Base-by-base conservation (phyloP, 2,888 invertebrate species). In the Pasiphila rectangulata region DNA sequence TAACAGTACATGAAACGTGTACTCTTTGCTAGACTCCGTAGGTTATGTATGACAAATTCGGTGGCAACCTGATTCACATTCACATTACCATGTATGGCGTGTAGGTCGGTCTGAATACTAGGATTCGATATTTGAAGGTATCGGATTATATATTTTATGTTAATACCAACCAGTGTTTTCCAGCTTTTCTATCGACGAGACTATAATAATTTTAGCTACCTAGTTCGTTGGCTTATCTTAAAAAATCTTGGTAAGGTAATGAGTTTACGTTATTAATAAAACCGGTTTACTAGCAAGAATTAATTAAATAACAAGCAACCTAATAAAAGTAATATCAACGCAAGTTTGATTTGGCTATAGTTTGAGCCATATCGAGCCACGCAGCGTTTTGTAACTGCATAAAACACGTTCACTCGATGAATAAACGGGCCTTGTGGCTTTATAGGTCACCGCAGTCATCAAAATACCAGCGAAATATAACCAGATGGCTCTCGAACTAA, bases 1-100 rank as follows among this genome's bases (percentile, higher is more conserved):
- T 67, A 79, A 82, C 83, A 70, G 84, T 81, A 74, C 59, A 67
- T 59, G 51, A 69, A 73, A 72, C 45, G 75, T 73, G 69, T 74
- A 52, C 72, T 73, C 68, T 69, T 60, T 57, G 55, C 63, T 46
- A 48, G 54, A 55, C 38, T 53, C 49, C 51, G 53, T 57, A 57
- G 63, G 63, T 64, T 61, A 58, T 35, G 29, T 54, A 32, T 35
- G 29, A 25, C 47, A 12, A 48, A 43, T 43, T 43, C 24, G 24
- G 32, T 15, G 24, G 27, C 15, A 24, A 37, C 24, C 40, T 41
- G 32, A 50, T 41, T 50, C 41, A 50, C 36, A 44, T 24, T 35
- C 12, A 23, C 17, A 38, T 34, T 16, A 16, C 4, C 32, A 17
- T 3, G 9, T 27, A 20, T 29, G 24, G 17, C 10, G n/a, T n/a